phyloP scores from a whole-genome alignment of 2,888 invertebrate genomes.

The Cryptus armator region DNA sequence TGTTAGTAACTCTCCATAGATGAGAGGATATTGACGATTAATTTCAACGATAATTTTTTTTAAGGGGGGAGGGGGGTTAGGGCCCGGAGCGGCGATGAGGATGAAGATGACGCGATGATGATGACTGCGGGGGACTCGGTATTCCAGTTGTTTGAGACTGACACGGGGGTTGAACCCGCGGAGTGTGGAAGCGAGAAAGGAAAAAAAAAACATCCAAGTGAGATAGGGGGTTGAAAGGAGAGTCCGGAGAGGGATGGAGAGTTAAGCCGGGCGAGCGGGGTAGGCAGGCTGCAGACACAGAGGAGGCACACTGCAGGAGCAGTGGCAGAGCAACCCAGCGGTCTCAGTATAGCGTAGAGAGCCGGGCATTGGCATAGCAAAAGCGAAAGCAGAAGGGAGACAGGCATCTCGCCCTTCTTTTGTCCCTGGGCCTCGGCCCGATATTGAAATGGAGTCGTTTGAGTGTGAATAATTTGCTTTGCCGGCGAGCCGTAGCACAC shows the following conservation, averaged over 20 bases:
- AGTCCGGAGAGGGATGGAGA: conserved; percentile 54
- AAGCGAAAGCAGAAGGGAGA: conserved; percentile 83
- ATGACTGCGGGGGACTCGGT: conserved; percentile 52
- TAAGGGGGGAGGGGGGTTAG: conserved; percentile 31
- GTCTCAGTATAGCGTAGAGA: not conserved
- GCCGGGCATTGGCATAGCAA: conserved; percentile 68
- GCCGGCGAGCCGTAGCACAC: conserved; percentile 82
- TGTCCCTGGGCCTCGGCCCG: conserved; percentile 86
- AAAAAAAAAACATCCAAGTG: conserved; percentile 51
- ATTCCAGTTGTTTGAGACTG: conserved; percentile 55
- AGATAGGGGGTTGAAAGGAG: conserved; percentile 68
- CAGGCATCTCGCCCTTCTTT: conserved; percentile 87
- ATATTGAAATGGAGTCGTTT: conserved; percentile 91
- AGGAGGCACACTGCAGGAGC: conserved; percentile 60
- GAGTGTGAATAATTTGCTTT: conserved; percentile 90
- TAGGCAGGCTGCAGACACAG: conserved; percentile 81
- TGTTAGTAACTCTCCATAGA: not conserved
- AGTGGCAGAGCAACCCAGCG: conserved; percentile 51
- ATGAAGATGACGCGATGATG: conserved; percentile 61
- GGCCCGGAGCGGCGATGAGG: conserved; percentile 38
- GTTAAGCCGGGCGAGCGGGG: conserved; percentile 74
- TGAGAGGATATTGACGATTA: not conserved
- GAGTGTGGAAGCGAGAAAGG: conserved; percentile 50
- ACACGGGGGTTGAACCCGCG: conserved; percentile 45
- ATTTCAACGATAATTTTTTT: conserved; percentile 22